phyloP scores from a whole-genome alignment of 2,888 invertebrate species.

The Volucella zonaria region DNA sequence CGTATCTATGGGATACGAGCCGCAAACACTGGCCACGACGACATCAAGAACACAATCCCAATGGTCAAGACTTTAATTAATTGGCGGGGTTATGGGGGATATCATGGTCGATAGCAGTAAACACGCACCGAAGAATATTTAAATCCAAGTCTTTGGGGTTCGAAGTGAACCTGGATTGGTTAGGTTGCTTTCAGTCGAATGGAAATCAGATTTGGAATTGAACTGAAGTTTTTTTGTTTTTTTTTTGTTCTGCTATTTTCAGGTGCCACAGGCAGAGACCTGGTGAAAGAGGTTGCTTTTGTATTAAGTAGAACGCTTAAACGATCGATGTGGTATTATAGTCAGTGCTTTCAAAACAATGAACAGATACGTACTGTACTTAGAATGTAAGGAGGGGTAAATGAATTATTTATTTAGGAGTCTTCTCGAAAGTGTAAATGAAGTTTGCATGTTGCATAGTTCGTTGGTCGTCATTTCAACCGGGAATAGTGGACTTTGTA shows the following conservation, averaged over 20 bases:
- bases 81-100: conserved; percentile 25
- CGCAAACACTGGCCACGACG: background rate
- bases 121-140: conserved; percentile 29
- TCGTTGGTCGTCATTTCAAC: conserved; percentile 12
- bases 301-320: background rate
- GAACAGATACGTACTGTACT: background rate
- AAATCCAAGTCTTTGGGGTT: conserved; percentile 9
- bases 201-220: conserved; percentile 22
- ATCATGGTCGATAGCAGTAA: background rate
- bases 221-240: too few species aligned
- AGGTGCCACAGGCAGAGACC: too few species aligned
- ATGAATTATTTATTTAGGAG: conserved; percentile 37
- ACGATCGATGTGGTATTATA: conserved; percentile 11
- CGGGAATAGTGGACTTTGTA: background rate
- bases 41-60: conserved; percentile 27
- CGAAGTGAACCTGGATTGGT: conserved; percentile 19
- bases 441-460: background rate
- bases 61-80: conserved; percentile 41
- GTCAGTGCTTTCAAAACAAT: conserved; percentile 22
- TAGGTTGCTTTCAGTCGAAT: conserved; percentile 36
- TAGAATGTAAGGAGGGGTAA: background rate
- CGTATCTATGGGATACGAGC: conserved; percentile 11
- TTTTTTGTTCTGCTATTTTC: too few species aligned
- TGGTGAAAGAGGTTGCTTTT: conserved; percentile 5
- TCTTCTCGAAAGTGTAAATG: background rate